Base-by-base conservation (phyloP, 1,140 invertebrate species). In the Drosophila mayri region DNA sequence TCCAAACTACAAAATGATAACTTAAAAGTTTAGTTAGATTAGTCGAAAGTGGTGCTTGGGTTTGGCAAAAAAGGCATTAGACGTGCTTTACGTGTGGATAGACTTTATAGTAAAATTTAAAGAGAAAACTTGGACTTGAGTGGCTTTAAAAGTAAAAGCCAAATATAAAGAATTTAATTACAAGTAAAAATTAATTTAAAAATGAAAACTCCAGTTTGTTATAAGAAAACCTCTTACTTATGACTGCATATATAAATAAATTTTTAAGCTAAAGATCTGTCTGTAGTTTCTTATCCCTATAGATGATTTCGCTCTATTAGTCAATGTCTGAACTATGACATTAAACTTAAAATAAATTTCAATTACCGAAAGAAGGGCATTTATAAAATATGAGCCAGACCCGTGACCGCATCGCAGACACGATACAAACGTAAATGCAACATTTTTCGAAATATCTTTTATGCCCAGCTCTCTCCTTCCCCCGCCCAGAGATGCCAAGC, bases 271-370 rank as follows among this genome's bases (percentile, higher is more conserved):
- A 4, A 25, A 25, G 25, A 25, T 20, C 18, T 0, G 4, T 22
- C 43, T 22, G 20, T n/a, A 9, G 9, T n/a, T 25, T n/a, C 16
- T n/a, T 57, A 57, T 57, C 20, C 16, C n/a, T n/a, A n/a, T 20
- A 40, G 38, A 25, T 28, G 22, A 6, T 25, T 28, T 12, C 16
- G 68, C 68, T 78, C 52, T 77, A 84, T 79, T 76, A 71, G 64
- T 37, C n/a, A 20, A 54, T 43, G 32, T 40, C 37, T 6, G 16
- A 65, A 65, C 67, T 64, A 67, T 52, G 18, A 76, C 58, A 68
- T 65, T 44, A 60, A 79, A 75, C 67, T 87, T 71, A 72, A 72
- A 79, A 90, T 88, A 88, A 88, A 88, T 88, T 81, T 81, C 68
- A 84, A 90, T 88, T 83, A 81, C 58, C 54, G 38, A 76, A 37